Percentiles rank a stretch among this genome's conserved stretches.
Conservation (phyloP, 2,113 vertebrate species). For the Plectropomus leopardus region DNA sequence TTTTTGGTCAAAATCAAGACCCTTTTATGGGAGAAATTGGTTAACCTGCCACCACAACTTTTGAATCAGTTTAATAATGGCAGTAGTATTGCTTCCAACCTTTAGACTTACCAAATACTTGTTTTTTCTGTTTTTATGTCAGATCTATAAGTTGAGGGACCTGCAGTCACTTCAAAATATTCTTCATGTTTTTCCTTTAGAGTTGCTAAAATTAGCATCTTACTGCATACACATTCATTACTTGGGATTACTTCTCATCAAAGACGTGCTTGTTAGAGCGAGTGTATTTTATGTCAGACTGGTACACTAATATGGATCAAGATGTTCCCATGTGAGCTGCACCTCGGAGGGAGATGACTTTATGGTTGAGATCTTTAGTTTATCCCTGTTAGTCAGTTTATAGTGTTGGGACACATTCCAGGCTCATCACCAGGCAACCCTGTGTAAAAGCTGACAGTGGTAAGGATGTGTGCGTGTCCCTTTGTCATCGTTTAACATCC, state of each 20-base stretch:
- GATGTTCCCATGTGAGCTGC: slow-evolving; percentile 23
- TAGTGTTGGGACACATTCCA: slow-evolving; percentile 43
- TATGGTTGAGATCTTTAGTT: slow-evolving; percentile 45
- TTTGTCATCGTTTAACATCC: slow-evolving; percentile 24
- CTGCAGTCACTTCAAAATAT: neutral
- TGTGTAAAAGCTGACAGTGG: slow-evolving; percentile 35
- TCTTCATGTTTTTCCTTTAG: neutral
- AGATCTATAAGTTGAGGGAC: neutral
- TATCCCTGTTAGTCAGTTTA: slow-evolving; percentile 36
- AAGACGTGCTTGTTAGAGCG: neutral
- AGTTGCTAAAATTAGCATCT: slow-evolving; percentile 2
- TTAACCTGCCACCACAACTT: neutral
- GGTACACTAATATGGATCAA: neutral
- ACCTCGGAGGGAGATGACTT: slow-evolving; percentile 19
- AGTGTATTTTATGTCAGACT: neutral
- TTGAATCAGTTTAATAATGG: neutral
- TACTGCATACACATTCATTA: slow-evolving; percentile 1
- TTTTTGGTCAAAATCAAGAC: too few relatives aligned
- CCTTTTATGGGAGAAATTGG: too few relatives aligned
- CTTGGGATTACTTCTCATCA: neutral
- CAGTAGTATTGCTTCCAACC: neutral
- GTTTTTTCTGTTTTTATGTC: neutral
- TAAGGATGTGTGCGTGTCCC: neutral
- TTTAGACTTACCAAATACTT: neutral
- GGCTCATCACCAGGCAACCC: slow-evolving; percentile 45